Evolutionary conservation across 2,888 invertebrate genomes (phyloP).

Genomic region (Pollenia angustigena): DNA sequence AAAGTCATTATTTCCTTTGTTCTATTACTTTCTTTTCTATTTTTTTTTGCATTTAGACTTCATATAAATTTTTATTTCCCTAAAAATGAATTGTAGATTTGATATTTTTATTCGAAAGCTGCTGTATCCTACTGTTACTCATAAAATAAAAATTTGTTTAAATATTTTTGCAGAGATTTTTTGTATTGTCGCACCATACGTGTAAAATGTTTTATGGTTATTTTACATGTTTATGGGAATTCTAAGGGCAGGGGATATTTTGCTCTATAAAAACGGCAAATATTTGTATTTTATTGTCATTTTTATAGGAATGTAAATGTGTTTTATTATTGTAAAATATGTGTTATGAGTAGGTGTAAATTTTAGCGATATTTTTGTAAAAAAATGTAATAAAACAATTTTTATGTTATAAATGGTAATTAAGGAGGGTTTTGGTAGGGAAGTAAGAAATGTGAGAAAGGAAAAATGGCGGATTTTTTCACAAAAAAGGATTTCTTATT

Average conservation of each 20-base stretch:
- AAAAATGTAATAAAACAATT: conserved; percentile 18
- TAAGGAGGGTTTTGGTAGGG: too few relatives aligned
- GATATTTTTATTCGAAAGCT: too few relatives aligned
- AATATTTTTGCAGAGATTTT: conserved; percentile 13
- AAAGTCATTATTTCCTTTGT: conserved; percentile 40
- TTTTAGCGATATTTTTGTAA: not conserved
- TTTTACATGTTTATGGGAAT: not conserved
- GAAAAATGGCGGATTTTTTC: too few relatives aligned
- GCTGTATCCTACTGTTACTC: not conserved
- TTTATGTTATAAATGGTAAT: too few relatives aligned
- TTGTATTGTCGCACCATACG: conserved; percentile 39
- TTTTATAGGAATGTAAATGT: conserved; percentile 27
- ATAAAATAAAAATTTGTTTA: conserved; percentile 17
- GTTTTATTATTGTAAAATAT: conserved; percentile 22
- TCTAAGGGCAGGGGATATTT: not conserved
- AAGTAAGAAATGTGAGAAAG: too few relatives aligned
- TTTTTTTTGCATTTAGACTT: not conserved
- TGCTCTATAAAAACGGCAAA: not conserved
- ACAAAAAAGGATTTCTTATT: too few relatives aligned
- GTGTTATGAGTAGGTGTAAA: conserved; percentile 10
- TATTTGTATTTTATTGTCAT: conserved; percentile 14
- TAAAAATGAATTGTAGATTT: conserved; percentile 36
- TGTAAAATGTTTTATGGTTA: conserved; percentile 49
- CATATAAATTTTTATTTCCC: conserved; percentile 36
- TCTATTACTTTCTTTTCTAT: not conserved